Evolutionary conservation across 2,113 vertebrate species (phyloP).

Genomic region (Actenoides lindsayi): DNA sequence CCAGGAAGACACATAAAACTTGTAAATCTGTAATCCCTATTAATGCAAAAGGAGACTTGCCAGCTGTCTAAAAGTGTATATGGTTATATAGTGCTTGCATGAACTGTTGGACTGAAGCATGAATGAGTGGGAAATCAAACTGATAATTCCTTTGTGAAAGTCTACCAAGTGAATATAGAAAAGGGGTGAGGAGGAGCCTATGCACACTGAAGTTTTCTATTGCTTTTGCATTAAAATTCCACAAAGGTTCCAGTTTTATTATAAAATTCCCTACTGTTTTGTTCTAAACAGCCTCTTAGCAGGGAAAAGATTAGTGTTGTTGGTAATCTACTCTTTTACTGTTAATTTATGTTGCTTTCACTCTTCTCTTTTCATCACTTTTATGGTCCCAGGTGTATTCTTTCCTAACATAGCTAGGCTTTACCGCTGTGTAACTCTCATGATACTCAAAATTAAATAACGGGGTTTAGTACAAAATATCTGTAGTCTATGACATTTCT

Average conservation of each 20-base stretch:
- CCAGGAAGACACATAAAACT: not conserved
- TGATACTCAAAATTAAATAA: not conserved
- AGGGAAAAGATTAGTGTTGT: not conserved
- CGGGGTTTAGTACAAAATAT: not conserved
- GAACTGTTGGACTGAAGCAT: not conserved
- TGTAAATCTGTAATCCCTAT: not conserved
- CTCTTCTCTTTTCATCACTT: not conserved
- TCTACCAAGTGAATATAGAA: not conserved
- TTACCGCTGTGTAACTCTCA: rapidly evolving
- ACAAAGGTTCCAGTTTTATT: not conserved
- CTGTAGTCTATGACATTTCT: not conserved
- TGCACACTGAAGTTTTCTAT: not conserved
- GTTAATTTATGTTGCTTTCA: not conserved
- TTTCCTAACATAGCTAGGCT: not conserved
- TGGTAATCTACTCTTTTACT: not conserved
- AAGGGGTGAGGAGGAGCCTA: not conserved
- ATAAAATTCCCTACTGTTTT: not conserved
- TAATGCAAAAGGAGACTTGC: not conserved
- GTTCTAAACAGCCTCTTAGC: not conserved
- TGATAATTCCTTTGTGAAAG: not conserved
- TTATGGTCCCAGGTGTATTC: not conserved
- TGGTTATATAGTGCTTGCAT: rapidly evolving
- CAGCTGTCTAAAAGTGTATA: not conserved
- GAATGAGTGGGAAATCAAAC: not conserved
- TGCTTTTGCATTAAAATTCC: not conserved